These are phyloP conservation scores for Mobula hypostoma DNA, from an alignment of 2,113 vertebrate genomes.

Conservation along the genomic window DNA sequence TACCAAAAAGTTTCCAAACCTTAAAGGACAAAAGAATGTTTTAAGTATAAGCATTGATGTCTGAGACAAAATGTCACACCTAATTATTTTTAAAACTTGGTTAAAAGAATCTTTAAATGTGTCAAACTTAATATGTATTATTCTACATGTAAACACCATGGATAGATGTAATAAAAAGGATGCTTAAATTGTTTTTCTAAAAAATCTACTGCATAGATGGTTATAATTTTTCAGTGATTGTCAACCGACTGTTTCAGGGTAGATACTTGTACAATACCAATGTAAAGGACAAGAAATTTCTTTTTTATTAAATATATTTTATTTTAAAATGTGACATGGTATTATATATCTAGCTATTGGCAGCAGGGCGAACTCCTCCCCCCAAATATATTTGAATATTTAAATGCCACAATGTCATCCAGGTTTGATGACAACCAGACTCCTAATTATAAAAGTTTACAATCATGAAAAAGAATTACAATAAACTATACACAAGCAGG, in stretches of 20 bases:
- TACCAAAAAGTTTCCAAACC: neutral
- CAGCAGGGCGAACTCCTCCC: neutral
- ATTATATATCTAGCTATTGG: neutral
- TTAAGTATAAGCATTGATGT: neutral
- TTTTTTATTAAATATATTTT: slow-evolving; percentile 19
- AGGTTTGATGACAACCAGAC: neutral
- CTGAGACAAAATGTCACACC: neutral
- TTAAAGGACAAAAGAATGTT: neutral
- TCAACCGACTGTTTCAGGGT: neutral
- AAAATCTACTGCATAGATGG: neutral
- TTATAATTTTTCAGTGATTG: neutral
- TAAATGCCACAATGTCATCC: neutral
- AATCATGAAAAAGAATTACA: neutral
- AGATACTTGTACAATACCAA: neutral
- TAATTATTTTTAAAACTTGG: neutral
- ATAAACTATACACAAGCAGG: neutral
- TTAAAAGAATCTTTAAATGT: too few species aligned
- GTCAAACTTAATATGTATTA: too few species aligned
- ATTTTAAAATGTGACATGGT: neutral
- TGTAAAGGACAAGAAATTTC: neutral
- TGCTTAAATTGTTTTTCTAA: neutral
- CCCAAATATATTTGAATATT: neutral
- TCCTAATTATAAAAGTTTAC: slow-evolving; percentile 10
- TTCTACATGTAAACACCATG: neutral
- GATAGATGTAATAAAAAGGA: neutral